These are phyloP conservation scores for Telmatherina bonti DNA, from an alignment of 2,797 vertebrate species.

Conservation along the genomic window DNA sequence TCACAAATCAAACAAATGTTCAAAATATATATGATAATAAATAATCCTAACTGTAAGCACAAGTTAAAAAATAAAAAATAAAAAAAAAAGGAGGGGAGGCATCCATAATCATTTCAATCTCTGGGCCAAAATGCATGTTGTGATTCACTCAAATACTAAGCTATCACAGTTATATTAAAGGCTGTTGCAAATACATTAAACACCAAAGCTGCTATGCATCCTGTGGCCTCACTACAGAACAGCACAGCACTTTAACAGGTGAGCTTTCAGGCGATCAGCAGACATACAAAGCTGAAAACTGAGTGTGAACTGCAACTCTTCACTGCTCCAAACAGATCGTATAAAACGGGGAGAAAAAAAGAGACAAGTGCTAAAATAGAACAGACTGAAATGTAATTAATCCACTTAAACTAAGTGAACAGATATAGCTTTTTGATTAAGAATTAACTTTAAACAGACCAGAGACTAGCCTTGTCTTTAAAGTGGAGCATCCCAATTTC, in stretches of 20 bases:
- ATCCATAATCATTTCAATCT: constrained; percentile 63
- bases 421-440: constrained; percentile 35
- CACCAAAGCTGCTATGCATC: constrained; percentile 32
- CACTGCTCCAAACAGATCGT: constrained; percentile 49
- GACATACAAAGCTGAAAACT: constrained; percentile 65
- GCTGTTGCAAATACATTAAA: constrained; percentile 61
- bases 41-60: constrained; percentile 83
- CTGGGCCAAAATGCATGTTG: constrained; percentile 65
- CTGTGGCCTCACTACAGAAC: constrained; percentile 42
- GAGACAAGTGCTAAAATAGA: constrained; percentile 64
- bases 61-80: constrained; percentile 59
- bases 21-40: constrained; percentile 88
- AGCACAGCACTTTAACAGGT: constrained; percentile 45
- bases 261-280: constrained; percentile 53
- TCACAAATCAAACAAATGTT: constrained; percentile 83
- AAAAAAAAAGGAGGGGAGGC: constrained; percentile 28
- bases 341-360: constrained; percentile 14
- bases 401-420: constrained; percentile 34
- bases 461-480: constrained; percentile 46
- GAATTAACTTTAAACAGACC: constrained; percentile 38
- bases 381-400: constrained; percentile 52
- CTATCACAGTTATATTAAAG: constrained; percentile 65
- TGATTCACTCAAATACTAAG: constrained; percentile 62
- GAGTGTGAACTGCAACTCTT: constrained; percentile 39
- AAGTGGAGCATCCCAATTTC: constrained; percentile 46